Conservation (phyloP, 2,113 vertebrate genomes). For the Brienomyrus brachyistius region DNA sequence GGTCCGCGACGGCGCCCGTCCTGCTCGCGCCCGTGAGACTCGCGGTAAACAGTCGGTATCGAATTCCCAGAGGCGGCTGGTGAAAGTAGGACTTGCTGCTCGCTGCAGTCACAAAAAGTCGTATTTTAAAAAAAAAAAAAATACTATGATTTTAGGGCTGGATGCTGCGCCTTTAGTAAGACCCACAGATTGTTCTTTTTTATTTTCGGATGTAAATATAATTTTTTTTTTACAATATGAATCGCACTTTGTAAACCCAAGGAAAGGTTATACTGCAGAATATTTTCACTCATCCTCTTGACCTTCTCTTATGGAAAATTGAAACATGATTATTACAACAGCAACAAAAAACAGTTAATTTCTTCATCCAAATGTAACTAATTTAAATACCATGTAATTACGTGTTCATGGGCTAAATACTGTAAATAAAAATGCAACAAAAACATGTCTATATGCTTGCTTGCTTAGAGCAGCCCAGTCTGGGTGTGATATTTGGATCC, state of each 20-base stretch:
- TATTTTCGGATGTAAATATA: slow-evolving; percentile 65
- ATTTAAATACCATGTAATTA: slow-evolving; percentile 48
- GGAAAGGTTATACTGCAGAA: slow-evolving; percentile 54
- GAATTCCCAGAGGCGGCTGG: not conserved
- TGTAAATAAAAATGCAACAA: slow-evolving; percentile 58
- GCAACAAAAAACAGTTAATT: slow-evolving; percentile 42
- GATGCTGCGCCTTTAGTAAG: slow-evolving; percentile 31
- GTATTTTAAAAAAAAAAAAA: not conserved
- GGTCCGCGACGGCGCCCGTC: slow-evolving; percentile 15
- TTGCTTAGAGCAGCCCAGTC: slow-evolving; percentile 33
- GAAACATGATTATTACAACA: slow-evolving; percentile 43
- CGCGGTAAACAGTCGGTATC: slow-evolving; percentile 19
- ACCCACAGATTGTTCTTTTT: slow-evolving; percentile 53
- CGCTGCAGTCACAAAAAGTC: slow-evolving; percentile 24
- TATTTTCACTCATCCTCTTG: slow-evolving; percentile 47
- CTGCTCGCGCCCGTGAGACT: slow-evolving; percentile 4
- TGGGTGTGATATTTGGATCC: slow-evolving; percentile 21
- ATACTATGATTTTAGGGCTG: slow-evolving; percentile 39
- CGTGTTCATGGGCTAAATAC: slow-evolving; percentile 50
- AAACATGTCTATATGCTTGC: slow-evolving; percentile 44
- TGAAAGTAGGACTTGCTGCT: slow-evolving; percentile 30
- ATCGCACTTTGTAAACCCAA: slow-evolving; percentile 67
- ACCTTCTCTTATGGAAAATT: slow-evolving; percentile 43
- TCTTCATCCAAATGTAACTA: slow-evolving; percentile 53
- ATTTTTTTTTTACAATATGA: slow-evolving; percentile 62